A percentile compares a stretch with the other conserved stretches of the same genome.
phyloP scores from a whole-genome alignment of 30 jellyfish, hydroid and myxozoan species.

The Calvadosia cruxmelitensis region DNA sequence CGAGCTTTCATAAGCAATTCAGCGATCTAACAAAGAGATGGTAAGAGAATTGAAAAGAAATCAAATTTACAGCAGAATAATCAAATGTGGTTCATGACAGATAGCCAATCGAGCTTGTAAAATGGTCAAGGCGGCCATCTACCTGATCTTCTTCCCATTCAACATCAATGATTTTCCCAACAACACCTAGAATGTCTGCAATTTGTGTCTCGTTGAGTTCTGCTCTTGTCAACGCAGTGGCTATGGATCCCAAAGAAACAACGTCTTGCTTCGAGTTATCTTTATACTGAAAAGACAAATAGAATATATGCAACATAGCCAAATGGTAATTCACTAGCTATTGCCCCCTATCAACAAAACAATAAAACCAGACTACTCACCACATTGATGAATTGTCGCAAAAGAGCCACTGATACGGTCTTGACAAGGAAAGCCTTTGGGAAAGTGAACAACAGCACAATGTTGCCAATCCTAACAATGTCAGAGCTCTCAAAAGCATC shows the following conservation, averaged over 20 bases:
- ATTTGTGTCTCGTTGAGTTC: conserved; percentile 47
- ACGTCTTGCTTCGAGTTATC: conserved; percentile 41
- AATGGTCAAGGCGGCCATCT: too few relatives aligned
- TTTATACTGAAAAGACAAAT: conserved; percentile 29
- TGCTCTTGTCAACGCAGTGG: conserved; percentile 55
- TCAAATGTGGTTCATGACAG: neutral
- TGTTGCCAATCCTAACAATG: conserved; percentile 41
- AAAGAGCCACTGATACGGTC: conserved; percentile 42
- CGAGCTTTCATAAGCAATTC: conserved; percentile 63
- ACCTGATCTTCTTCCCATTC: conserved; percentile 91
- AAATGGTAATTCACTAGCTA: neutral
- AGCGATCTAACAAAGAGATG: conserved; percentile 23
- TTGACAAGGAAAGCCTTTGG: conserved; percentile 47
- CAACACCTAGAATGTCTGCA: conserved; percentile 36
- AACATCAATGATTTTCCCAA: conserved; percentile 33
- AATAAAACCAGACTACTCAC: conserved; percentile 11
- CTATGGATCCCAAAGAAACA: conserved; percentile 46
- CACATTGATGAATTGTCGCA: conserved; percentile 42
- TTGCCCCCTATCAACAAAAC: neutral
- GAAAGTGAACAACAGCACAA: conserved; percentile 50
- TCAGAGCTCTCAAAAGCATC: conserved; percentile 45
- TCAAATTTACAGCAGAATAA: neutral
- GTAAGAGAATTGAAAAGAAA: neutral
- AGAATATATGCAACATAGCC: neutral
- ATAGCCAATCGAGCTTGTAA: neutral